Conservation (phyloP, 2,888 invertebrate genomes). For the Euzophera pinguis region DNA sequence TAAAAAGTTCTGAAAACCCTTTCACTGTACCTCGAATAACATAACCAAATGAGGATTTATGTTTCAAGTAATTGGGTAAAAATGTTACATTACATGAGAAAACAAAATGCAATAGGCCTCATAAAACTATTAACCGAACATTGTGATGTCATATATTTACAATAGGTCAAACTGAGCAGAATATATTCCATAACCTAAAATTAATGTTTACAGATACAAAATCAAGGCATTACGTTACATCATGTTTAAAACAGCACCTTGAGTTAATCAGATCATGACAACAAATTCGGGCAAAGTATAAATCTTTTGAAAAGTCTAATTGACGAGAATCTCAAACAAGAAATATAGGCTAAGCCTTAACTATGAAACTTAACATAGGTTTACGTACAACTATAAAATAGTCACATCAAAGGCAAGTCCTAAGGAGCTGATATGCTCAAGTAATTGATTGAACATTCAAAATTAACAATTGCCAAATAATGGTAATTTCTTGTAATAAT, state of each 20-base stretch:
- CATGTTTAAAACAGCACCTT: conserved; percentile 39
- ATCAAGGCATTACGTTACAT: conserved; percentile 21
- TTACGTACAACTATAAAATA: not conserved
- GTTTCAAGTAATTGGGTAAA: no score
- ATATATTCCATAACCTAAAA: conserved; percentile 28
- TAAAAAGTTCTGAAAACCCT: no score
- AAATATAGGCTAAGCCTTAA: not conserved
- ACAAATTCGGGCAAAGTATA: conserved; percentile 6
- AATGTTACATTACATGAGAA: no score
- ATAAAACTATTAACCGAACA: conserved; percentile 35
- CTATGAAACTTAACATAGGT: conserved; percentile 8
- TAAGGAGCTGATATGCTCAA: conserved; percentile 8
- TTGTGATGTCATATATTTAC: conserved; percentile 70
- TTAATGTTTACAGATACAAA: conserved; percentile 25
- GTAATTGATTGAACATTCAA: not conserved
- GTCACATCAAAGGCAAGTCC: conserved; percentile 5
- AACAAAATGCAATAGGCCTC: no score
- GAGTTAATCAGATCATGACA: conserved; percentile 38
- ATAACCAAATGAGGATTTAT: no score
- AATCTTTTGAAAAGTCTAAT: conserved; percentile 14
- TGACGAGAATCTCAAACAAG: conserved; percentile 14
- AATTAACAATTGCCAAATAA: conserved; percentile 6
- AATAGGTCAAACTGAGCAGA: conserved; percentile 38
- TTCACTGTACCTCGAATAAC: no score
- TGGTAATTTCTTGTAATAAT: not conserved